These are phyloP conservation scores for Norana najaformis DNA, from an alignment of 2,888 invertebrate species.

Conservation along the genomic window DNA sequence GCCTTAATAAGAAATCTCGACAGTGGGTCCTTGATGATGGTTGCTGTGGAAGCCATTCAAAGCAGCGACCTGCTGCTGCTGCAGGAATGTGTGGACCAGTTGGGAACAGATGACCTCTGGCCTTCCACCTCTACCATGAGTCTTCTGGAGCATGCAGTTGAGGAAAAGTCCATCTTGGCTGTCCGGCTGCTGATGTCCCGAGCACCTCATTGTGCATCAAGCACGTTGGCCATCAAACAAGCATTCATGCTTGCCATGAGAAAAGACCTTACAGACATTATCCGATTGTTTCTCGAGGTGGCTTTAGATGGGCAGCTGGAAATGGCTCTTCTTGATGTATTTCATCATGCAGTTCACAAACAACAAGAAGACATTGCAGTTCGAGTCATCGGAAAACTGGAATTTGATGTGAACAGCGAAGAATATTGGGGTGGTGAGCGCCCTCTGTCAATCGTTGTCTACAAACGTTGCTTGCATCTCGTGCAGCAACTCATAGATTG, in stretches of 20 bases:
- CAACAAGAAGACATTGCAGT: slow-evolving; percentile 16
- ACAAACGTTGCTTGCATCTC: background rate
- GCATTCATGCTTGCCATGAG: slow-evolving; percentile 9
- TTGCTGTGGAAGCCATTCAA: background rate
- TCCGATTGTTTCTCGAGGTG: background rate
- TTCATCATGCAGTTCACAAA: background rate
- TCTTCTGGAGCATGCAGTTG: slow-evolving; percentile 14
- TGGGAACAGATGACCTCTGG: slow-evolving; percentile 18
- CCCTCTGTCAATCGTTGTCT: slow-evolving; percentile 14
- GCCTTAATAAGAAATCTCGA: background rate
- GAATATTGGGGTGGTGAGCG: background rate
- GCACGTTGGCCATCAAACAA: background rate
- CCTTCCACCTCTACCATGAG: background rate
- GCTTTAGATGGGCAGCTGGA: background rate
- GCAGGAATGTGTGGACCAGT: background rate
- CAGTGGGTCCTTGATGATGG: background rate
- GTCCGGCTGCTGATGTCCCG: background rate
- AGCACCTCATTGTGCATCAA: background rate
- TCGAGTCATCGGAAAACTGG: background rate
- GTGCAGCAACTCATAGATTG: background rate
- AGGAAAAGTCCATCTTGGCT: background rate
- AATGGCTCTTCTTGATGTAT: slow-evolving; percentile 10
- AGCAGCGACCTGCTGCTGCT: background rate
- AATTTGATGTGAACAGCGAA: background rate
- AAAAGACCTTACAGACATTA: background rate